phyloP scores from a whole-genome alignment of 2,888 invertebrate genomes.

The Drosophila basisetae region DNA sequence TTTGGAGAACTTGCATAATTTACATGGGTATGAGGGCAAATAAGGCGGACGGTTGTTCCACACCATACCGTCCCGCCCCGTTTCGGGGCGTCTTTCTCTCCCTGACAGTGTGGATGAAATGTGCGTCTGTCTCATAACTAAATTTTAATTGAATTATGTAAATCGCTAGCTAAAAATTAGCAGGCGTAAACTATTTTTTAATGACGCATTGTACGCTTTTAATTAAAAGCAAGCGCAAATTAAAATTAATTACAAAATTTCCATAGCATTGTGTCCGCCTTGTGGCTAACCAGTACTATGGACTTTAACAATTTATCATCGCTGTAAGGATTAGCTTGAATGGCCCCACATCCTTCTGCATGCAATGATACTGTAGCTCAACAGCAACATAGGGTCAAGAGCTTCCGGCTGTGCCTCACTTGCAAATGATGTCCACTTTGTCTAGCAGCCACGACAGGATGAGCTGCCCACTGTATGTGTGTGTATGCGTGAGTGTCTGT shows the following conservation, averaged over 20 bases:
- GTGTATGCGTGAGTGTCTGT: slow-evolving; percentile 20
- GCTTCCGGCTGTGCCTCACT: slow-evolving; percentile 49
- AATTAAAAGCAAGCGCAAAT: slow-evolving; percentile 77
- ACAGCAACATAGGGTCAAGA: slow-evolving; percentile 15
- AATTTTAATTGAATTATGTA: slow-evolving; percentile 81
- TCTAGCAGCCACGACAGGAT: slow-evolving; percentile 15
- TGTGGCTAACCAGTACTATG: slow-evolving; percentile 29
- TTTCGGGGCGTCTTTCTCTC: background rate
- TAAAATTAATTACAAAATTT: slow-evolving; percentile 75
- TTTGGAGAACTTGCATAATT: slow-evolving; percentile 64
- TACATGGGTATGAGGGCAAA: slow-evolving; percentile 70
- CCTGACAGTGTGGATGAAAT: slow-evolving; percentile 52
- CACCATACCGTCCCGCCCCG: background rate
- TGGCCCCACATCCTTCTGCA: slow-evolving; percentile 11
- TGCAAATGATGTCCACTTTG: slow-evolving; percentile 75
- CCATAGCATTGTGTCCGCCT: slow-evolving; percentile 25
- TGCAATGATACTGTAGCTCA: background rate
- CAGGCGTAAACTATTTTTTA: slow-evolving; percentile 81
- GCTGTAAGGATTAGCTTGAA: slow-evolving; percentile 63
- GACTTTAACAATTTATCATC: slow-evolving; percentile 71
- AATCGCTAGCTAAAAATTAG: slow-evolving; percentile 78
- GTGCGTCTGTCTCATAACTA: slow-evolving; percentile 76
- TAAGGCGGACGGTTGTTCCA: slow-evolving; percentile 43
- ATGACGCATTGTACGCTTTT: slow-evolving; percentile 75
- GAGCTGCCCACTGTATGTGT: slow-evolving; percentile 1